A percentile compares a stretch with the other conserved stretches of the same genome.
These are phyloP conservation scores for Blennius ocellaris DNA, from an alignment of 2,113 vertebrate genomes.

Conservation along the genomic window DNA sequence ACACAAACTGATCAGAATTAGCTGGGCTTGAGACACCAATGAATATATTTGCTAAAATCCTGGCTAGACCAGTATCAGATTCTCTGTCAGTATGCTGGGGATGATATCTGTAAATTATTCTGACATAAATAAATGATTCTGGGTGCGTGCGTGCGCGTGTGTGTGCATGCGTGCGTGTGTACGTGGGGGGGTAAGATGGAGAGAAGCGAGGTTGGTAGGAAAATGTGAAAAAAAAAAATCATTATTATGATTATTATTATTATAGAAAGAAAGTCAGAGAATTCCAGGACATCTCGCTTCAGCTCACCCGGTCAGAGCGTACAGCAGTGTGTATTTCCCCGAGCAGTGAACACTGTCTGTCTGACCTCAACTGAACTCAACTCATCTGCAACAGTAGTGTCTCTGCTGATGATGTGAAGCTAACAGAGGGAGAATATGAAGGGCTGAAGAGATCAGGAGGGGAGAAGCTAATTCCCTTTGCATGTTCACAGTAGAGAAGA, in stretches of 20 bases:
- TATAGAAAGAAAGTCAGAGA: slow-evolving; percentile 2
- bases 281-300: slow-evolving; percentile 43
- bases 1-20: slow-evolving; percentile 37
- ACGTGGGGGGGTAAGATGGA: slow-evolving; percentile 14
- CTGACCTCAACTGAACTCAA: slow-evolving; percentile 69
- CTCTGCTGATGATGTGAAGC: slow-evolving; percentile 52
- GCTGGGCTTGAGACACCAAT: slow-evolving; percentile 12
- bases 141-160: not conserved
- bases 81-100: slow-evolving; percentile 27
- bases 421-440: slow-evolving; percentile 28
- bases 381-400: slow-evolving; percentile 45
- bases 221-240: too few relatives aligned
- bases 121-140: slow-evolving; percentile 58
- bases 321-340: slow-evolving; percentile 44
- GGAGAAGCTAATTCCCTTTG: slow-evolving; percentile 9
- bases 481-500: slow-evolving; percentile 15
- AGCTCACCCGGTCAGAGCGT: slow-evolving; percentile 38
- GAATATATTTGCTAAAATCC: slow-evolving; percentile 25
- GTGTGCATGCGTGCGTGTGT: slow-evolving; percentile 2
- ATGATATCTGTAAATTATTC: slow-evolving; percentile 48
- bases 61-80: slow-evolving; percentile 26
- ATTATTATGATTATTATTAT: too few relatives aligned
- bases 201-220: too few relatives aligned
- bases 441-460: slow-evolving; percentile 18
- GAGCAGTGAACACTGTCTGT: slow-evolving; percentile 51